Evolutionary conservation across 2,797 vertebrate species (phyloP).

Genomic region (Hemitrygon akajei): DNA sequence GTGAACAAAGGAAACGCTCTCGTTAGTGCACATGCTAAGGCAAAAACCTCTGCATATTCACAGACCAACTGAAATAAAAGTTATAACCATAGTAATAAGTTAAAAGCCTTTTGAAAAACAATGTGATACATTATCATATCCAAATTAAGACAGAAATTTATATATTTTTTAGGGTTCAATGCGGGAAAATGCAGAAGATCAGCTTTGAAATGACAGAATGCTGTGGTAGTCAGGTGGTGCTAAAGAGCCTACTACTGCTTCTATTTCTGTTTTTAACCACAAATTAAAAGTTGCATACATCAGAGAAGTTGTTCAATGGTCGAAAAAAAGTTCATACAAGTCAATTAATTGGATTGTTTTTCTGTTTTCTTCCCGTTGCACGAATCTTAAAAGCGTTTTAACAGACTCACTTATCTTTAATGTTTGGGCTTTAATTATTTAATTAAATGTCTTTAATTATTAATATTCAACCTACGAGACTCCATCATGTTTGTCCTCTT

Average conservation of each 20-base stretch:
- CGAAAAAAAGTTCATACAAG: neutral
- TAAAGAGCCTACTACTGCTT: no score
- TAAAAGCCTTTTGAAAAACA: neutral
- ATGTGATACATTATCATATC: neutral
- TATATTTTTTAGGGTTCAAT: no score
- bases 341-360: neutral
- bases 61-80: slow-evolving; percentile 41
- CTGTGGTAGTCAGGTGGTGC: no score
- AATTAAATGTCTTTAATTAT: no score
- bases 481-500: neutral
- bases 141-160: no score
- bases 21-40: slow-evolving; percentile 41
- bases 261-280: neutral
- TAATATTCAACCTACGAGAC: neutral
- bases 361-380: neutral
- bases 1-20: slow-evolving; percentile 41
- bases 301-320: neutral
- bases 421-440: no score
- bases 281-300: neutral
- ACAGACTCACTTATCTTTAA: neutral
- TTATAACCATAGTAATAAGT: neutral
- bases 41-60: slow-evolving; percentile 40
- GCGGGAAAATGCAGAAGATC: no score
- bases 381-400: neutral
- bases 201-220: no score